phyloP scores from a whole-genome alignment of 2,113 vertebrate genomes.

The Galeopterus variegatus region DNA sequence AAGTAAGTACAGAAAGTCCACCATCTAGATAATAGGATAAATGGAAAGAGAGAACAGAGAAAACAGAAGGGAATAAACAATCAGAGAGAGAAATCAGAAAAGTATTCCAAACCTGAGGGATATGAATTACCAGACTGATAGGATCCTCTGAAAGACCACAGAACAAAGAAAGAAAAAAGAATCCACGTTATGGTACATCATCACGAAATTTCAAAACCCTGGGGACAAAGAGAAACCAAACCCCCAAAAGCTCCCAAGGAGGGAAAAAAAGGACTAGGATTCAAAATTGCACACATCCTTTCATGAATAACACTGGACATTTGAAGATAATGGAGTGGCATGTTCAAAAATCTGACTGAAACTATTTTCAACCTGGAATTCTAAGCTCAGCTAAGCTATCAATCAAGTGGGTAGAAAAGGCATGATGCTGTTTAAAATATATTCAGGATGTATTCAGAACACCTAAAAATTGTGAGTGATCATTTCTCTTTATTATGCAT shows the following conservation, averaged over 20 bases:
- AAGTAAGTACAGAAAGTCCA: neutral
- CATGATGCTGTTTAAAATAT: neutral
- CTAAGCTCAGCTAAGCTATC: neutral
- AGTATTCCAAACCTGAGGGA: neutral
- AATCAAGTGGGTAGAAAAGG: neutral
- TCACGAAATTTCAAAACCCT: conserved; percentile 6
- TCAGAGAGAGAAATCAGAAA: neutral
- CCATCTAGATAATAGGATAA: neutral
- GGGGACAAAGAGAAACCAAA: neutral
- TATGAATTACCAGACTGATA: neutral
- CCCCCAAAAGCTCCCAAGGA: neutral
- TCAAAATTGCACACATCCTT: neutral
- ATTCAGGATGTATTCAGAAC: neutral
- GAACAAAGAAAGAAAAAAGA: neutral
- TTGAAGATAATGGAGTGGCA: neutral
- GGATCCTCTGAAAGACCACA: neutral
- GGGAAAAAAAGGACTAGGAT: neutral
- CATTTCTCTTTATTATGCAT: conserved; percentile 24
- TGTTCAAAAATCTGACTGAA: conserved; percentile 31
- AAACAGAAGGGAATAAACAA: neutral
- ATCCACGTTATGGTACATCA: neutral
- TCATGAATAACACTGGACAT: neutral
- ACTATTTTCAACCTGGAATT: neutral
- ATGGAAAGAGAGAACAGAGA: neutral
- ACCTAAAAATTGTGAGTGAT: neutral